Base-by-base conservation (phyloP, 2,888 invertebrate genomes). In the Cerastis leucographa region DNA sequence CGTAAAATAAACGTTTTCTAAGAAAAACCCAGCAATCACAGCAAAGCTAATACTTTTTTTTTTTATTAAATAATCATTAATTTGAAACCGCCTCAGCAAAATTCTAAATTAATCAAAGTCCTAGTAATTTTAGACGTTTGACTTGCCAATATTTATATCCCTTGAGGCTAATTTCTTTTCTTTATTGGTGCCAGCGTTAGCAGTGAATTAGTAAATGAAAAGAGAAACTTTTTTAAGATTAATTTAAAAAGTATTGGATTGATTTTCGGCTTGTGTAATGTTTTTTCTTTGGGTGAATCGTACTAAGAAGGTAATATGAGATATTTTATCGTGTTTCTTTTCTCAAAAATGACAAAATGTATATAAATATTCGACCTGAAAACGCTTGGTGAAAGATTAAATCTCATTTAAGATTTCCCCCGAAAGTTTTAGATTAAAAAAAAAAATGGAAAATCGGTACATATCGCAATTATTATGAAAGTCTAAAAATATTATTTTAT, bases 101-200 rank as follows among this genome's bases (percentile, higher is more conserved):
- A 14, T 59, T 54, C n/a, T 14, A 66, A 51, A 19, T 82, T 59
- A 69, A 35, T 61, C n/a, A n/a, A n/a, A 44, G 46, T 66, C 11
- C 22, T 62, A 67, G 22, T 29, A 35, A 77, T 54, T 40, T n/a
- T 40, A 19, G 3, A 19, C 9, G 40, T 19, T 76, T 2, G 1
- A 29, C n/a, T 46, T 66, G 42, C 51, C 11, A 69, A 76, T 76
- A 76, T 51, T 65, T 4, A 11, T 42, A 51, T 25, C 59, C 25
- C 46, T 56, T 35, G 62, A 12, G 22, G 25, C 25, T 25, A 69
- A 22, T 61, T 46, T 19, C 0, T 42, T n/a, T 17, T 17, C 1
- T 62, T 44, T 59, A 46, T 54, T 35, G 29, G 1, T 78, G 2
- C 6, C 9, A 9, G 17, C 7, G 7, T 49, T 8, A 67, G 14